Evolutionary conservation across 2,888 invertebrate genomes (phyloP), one percentile per base, ranked within the genome.

Genomic region (Campoletis raptor): DNA sequence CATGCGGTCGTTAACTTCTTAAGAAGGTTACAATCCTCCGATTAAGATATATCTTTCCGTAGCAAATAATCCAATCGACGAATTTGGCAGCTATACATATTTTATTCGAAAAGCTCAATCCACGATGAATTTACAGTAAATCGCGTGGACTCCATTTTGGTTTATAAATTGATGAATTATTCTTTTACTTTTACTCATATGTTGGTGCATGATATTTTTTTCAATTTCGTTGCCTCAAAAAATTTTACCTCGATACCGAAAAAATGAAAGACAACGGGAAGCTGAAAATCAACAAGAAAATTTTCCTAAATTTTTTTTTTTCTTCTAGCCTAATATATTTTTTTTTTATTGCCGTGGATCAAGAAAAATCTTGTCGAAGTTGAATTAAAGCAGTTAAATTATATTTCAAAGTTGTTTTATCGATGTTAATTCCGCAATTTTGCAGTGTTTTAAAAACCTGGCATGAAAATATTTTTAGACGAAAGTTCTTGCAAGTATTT

Each of bases 1-100:
- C 36, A 24, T 66, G 52, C 30, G 52, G 54, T 78, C 48, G 78
- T 67, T 67, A 40, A 67, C 30, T 48, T 37, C 72, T 72, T 18
- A 15, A 15, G 69, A 24, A 69, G 15, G 6, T 24, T 21, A 24
- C 24, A 37, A 69, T 69, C 21, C 42, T 24, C 15, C 40, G 5
- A 40, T 10, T 6, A 21, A 40, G 12, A 67, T 40, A 42, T 10
- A 67, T 21, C 7, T 67, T 4, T 10, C 21, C 42, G 10, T 37
- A 37, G 40, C 21, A 21, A 67, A 21, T 3, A 21, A 67, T 67
- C 6, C 10, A 24, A 24, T 0, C 15, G 42, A 6, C 69, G 15
- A 37, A 67, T 40, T 69, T 40, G 37, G 42, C 40, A 24, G 15
- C 12, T 12, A 21, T 12, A 21, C 7, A 4, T n/a, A 67, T 67